Percentiles rank a stretch among this genome's conserved stretches.
Evolutionary conservation across 1,140 invertebrate species (phyloP).

Genomic region (Tetragonula clypearis): DNA sequence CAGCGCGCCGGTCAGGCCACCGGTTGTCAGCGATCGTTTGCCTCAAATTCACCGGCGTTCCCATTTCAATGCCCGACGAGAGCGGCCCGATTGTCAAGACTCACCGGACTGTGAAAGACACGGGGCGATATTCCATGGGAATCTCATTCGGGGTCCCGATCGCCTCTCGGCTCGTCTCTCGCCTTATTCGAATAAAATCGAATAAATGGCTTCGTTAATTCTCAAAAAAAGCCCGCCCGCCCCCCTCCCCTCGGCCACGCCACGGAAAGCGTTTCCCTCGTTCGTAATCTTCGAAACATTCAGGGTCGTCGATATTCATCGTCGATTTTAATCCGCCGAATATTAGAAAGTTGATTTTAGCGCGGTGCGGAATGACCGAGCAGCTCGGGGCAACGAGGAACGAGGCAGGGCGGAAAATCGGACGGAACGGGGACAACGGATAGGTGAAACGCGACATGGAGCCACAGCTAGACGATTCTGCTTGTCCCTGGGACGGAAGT

Average conservation of each 20-base stretch:
- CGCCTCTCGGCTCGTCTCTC: conserved; percentile 9
- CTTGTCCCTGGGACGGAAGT: conserved; percentile 77
- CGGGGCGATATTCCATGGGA: conserved; percentile 45
- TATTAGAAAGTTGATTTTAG: background rate
- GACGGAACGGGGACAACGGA: background rate
- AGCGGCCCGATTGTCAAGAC: conserved; percentile 34
- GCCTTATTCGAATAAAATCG: conserved; percentile 6
- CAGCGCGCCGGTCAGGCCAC: conserved; percentile 10
- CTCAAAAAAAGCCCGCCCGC: conserved; percentile 4
- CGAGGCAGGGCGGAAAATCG: background rate
- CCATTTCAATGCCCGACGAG: conserved; percentile 21
- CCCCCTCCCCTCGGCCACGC: background rate
- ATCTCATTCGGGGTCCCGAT: conserved; percentile 35
- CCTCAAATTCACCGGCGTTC: conserved; percentile 48
- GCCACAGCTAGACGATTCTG: conserved; percentile 61
- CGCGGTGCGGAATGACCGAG: no score
- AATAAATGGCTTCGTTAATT: conserved; percentile 48
- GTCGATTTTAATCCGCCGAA: background rate
- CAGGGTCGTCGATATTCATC: background rate
- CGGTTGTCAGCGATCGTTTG: conserved; percentile 43
- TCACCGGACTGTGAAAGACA: conserved; percentile 52
- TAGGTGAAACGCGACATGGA: conserved; percentile 39
- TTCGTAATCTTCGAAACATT: background rate
- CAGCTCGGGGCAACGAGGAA: background rate
- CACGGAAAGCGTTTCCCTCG: background rate